A percentile compares a stretch with the other conserved stretches of the same genome.
Conservation (phyloP, 2,888 invertebrate genomes). For the Synergus laeviventris region DNA sequence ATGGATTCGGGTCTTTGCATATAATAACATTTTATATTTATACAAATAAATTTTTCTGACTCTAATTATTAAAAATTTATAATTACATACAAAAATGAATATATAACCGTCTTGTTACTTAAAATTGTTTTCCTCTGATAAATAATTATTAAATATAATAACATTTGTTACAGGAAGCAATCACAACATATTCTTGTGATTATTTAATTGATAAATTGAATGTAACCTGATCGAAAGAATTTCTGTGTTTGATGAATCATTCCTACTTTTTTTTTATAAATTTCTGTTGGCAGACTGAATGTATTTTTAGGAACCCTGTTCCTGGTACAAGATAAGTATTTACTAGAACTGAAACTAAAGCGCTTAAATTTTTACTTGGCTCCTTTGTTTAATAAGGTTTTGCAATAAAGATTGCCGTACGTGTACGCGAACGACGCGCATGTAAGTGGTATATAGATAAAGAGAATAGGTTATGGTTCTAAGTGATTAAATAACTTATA, state of each 20-base stretch:
- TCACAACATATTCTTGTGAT: neutral
- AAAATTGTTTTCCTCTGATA: neutral
- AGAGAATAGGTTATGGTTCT: conserved; percentile 19
- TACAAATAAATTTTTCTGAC: no score
- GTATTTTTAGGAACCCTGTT: neutral
- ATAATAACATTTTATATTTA: neutral
- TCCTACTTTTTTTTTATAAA: no score
- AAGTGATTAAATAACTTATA: neutral
- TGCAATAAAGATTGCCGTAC: conserved; percentile 9
- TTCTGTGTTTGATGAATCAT: no score
- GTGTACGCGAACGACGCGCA: neutral
- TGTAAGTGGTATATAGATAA: neutral
- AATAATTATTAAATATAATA: neutral
- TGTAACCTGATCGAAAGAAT: no score
- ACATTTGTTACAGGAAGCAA: neutral
- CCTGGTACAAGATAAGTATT: neutral
- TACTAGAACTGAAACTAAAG: neutral
- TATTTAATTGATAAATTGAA: neutral
- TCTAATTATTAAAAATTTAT: no score
- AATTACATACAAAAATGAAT: no score
- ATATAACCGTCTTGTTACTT: neutral
- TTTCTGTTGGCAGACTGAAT: no score
- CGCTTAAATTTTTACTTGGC: neutral
- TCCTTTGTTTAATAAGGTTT: conserved; percentile 11
- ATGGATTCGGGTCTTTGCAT: no score